Conservation (phyloP, 2,113 vertebrate species). For the Paedocypris sp. region DNA sequence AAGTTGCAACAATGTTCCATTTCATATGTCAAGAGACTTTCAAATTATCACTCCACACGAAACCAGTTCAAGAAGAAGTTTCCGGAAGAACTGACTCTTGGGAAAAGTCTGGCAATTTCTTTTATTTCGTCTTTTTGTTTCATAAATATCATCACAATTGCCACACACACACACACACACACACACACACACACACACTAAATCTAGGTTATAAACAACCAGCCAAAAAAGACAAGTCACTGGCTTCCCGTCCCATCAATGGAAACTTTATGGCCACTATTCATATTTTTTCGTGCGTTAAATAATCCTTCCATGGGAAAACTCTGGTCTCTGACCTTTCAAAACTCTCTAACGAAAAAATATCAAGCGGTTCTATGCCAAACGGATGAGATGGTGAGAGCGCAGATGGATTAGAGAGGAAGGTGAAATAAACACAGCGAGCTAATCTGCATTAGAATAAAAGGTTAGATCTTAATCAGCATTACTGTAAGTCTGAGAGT, state of each 20-base stretch:
- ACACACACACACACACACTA: not conserved
- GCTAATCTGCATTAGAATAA: not conserved
- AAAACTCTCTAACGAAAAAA: not conserved
- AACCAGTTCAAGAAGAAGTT: not conserved
- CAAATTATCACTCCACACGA: not conserved
- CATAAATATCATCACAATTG: conserved; percentile 5
- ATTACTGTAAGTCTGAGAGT: not conserved
- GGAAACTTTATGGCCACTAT: too few relatives aligned
- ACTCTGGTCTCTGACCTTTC: not conserved
- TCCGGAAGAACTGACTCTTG: not conserved
- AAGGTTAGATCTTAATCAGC: not conserved
- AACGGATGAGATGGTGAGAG: not conserved
- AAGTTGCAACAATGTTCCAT: conserved; percentile 1
- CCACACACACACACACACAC: not conserved
- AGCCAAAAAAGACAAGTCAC: too few relatives aligned
- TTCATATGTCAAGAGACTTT: not conserved
- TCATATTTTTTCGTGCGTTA: too few relatives aligned
- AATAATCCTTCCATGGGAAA: too few relatives aligned
- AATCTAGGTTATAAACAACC: conserved; percentile 21
- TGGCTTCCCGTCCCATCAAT: too few relatives aligned
- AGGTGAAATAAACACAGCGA: not conserved
- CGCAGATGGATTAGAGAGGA: not conserved
- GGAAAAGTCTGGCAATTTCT: not conserved
- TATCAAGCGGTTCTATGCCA: not conserved
- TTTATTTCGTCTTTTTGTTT: not conserved